Base-by-base conservation (phyloP, 2,797 vertebrate species). In the Phyllotis vaccarum region DNA sequence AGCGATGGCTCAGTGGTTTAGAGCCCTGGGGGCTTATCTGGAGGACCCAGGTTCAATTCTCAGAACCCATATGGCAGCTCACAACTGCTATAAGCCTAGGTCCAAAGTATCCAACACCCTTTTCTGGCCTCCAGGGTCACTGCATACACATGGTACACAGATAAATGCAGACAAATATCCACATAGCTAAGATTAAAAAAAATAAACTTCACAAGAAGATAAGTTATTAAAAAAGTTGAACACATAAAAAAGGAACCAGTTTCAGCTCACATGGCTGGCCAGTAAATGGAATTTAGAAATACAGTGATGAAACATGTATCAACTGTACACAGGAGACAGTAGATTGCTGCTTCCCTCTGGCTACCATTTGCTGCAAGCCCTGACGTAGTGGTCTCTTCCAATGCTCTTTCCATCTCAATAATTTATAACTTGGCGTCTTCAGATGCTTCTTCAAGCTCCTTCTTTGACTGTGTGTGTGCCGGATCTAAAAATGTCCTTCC, bases 351-450 rank as follows among this genome's bases (percentile, higher is more conserved):
- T 79, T 80, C 56, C 68, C 60, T 58, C 11, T 31, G 79, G 70
- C 31, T 68, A 7, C 70, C 40, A 0, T 68, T 90, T 80, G 24
- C n/a, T 29, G 31, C 43, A 31, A 90, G 75, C 13, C 31, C 27
- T 31, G 37, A 22, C 27, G 6, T 0, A 4, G 14, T 8, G 22
- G 68, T 29, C 78, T 96, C 60, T 34, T 22, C 24, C 58, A 9
- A 54, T 3, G 17, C 24, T 86, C 70, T 93, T 94, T 74, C 37
- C 2, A 56, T 31, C 62, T 95, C 81, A 62, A 0, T 86, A 62
- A 68, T 90, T 93, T 22, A 93, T 58, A 75, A 56, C 31, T 70
- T 10, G n/a, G 83, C 29, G 5, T 68, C 86, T 64, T 89, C 89
- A 79, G 93, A 75, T 72, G 29, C 17, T 68, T 94, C 34, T 37